Evolutionary conservation across 2,888 invertebrate species (phyloP), one percentile per base, ranked within the genome.

Genomic region (Melanostoma mellinum): DNA sequence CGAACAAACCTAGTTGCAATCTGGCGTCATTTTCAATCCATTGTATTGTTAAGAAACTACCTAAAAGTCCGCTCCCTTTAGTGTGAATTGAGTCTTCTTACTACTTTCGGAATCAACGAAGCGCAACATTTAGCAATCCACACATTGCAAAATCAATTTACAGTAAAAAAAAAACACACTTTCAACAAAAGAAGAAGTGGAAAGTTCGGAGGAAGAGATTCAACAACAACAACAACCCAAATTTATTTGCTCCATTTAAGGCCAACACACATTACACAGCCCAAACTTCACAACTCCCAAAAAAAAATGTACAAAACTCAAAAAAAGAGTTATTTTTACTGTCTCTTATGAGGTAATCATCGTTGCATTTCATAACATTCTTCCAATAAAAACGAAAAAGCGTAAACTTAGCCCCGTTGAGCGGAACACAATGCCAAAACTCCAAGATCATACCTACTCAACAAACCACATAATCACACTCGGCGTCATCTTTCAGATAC

Each of bases 61-160:
- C 20, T 20, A 74, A 68, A 60, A 52, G 35, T 38, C 42, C 78
- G 74, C 60, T 68, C 82, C 72, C 55, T 75, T 42, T 20, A 20
- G 20, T 20, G 20, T 20, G 20, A 20, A 1, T 53, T 52, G 3
- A 50, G 10, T 52, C 60, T 63, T 58, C 46, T 60, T 48, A 20
- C 20, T 71, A 67, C 74, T 84, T 84, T 79, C 79, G 60, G 74
- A 78, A 55, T 79, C 53, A 75, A 9, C 65, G 10, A 79, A 71
- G 68, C 69, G 79, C 79, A 84, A 35, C 79, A 60, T 44, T 48
- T 68, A 68, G 44, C 63, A 68, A 69, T 63, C 67, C 38, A 65
- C 69, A 73, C 68, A 71, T 75, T 75, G 65, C 75, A 30, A 79
- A 79, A 71, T 56, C 74, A 69, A 73, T 73, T 58, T 20, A 20